Evolutionary conservation across 2,888 invertebrate genomes (phyloP).

Genomic region (Smittia aterrima): DNA sequence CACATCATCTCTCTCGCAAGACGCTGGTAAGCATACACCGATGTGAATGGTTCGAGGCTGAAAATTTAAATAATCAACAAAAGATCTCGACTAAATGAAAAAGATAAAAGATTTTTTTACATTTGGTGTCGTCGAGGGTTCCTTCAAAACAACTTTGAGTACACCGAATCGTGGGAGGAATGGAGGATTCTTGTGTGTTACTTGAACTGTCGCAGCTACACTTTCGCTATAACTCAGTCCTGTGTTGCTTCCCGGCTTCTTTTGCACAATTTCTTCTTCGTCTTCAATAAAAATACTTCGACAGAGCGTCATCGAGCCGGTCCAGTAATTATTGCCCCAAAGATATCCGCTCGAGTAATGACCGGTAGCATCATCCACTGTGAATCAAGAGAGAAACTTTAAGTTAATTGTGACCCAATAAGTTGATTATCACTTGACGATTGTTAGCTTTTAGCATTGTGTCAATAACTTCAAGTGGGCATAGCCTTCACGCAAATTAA

Average conservation of each 20-base stretch:
- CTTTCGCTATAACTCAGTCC: constrained; percentile 50
- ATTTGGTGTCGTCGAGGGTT: constrained; percentile 48
- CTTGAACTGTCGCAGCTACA: constrained; percentile 40
- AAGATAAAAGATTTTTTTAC: constrained; percentile 46
- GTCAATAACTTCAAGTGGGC: background rate
- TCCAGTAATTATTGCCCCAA: constrained; percentile 81
- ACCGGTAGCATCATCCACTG: constrained; percentile 71
- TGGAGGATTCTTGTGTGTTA: constrained; percentile 58
- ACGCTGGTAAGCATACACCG: constrained; percentile 72
- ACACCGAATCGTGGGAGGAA: constrained; percentile 69
- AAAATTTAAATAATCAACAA: constrained; percentile 44
- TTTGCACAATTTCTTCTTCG: constrained; percentile 46
- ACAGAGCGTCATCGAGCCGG: constrained; percentile 71
- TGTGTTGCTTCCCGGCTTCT: constrained; percentile 43
- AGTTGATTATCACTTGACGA: background rate
- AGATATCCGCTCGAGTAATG: constrained; percentile 76
- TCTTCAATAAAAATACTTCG: constrained; percentile 61
- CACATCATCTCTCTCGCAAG: constrained; percentile 66
- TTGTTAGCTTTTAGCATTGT: background rate
- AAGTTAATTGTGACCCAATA: background rate
- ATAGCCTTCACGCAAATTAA: no score
- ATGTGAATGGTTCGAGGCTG: constrained; percentile 71
- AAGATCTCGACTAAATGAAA: constrained; percentile 10
- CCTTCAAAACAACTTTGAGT: constrained; percentile 60
- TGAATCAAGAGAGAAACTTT: background rate